Evolutionary conservation across 2,797 vertebrate genomes (phyloP), one percentile per base, ranked within the genome.

Genomic region (Platyrinchus mystaceus): DNA sequence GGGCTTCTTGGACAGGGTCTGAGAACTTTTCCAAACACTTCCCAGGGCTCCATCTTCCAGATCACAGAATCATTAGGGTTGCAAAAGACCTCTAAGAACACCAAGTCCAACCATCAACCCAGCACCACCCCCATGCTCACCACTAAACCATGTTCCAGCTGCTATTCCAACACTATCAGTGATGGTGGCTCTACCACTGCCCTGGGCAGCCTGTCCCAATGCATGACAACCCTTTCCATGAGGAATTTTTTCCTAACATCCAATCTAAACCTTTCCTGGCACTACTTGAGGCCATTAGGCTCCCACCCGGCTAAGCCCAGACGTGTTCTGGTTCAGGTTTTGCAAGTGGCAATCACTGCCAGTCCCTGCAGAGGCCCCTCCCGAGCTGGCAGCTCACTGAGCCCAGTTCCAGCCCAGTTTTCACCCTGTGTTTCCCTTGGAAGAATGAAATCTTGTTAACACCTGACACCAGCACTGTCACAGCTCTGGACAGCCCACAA

Each of bases 291-390:
- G 37, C 59, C 52, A 43, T 7, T 8, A 15, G 34, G 12, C 41
- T 14, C 30, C 47, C 5, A n/a, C 15, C 13, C 47, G 63, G 43
- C 43, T 26, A 9, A 79, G 62, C 34, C 62, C 80, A 43, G 34
- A 2, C 13, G 47, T 19, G 12, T 14, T 36, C 64, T 37, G 60
- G 39, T 39, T 55, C 32, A 37, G 32, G 52, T 44, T 76, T 9
- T 3, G 1, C 1, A 4, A 4, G 10, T 5, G n/a, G 49, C 30
- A 17, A 10, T 27, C 47, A 11, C 52, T 37, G 28, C 60, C 0
- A 1, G 5, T n/a, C 22, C 19, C 68, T 22, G 1, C 27, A 18
- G 50, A 50, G 24, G 2, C 12, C 47, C 32, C 37, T 30, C 55
- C 4, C 4, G 23, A 59, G 63, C 34, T 20, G 1, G 16, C 53